Evolutionary conservation across 2,113 vertebrate species (phyloP).

Genomic region (Mastomys natalensis): DNA sequence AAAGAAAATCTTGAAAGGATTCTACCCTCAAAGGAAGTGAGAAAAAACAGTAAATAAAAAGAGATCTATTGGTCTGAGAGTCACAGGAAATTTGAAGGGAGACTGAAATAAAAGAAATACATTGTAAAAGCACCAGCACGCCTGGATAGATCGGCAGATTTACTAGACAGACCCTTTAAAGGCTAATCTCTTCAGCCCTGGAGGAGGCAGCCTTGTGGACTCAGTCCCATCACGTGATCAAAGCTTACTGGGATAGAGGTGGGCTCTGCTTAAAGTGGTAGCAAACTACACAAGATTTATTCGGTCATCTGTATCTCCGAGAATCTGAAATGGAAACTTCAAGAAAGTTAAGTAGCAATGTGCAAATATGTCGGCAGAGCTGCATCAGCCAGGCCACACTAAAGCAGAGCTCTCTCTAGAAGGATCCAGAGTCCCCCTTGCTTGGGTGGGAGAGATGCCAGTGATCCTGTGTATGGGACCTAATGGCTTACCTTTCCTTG

Average conservation of each 20-base stretch:
- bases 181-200: not conserved
- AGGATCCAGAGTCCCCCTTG: not conserved
- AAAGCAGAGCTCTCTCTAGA: not conserved
- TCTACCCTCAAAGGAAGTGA: constrained; percentile 7
- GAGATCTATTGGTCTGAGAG: constrained; percentile 1
- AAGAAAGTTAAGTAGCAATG: not conserved
- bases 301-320: not conserved
- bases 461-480: too few species aligned
- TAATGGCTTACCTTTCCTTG: not conserved
- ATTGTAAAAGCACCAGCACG: not conserved
- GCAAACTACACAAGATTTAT: not conserved
- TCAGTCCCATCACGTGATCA: not conserved
- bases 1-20: not conserved
- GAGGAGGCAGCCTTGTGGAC: not conserved
- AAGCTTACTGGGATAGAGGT: not conserved
- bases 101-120: not conserved
- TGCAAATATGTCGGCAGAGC: not conserved
- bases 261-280: not conserved
- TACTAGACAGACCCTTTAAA: not conserved
- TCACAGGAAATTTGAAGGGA: not conserved
- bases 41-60: constrained; percentile 8
- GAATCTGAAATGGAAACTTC: not conserved
- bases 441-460: not conserved
- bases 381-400: not conserved
- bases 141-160: not conserved